These are phyloP conservation scores for Geotrupes spiniger DNA, from an alignment of 2,888 invertebrate species.

Conservation along the genomic window DNA sequence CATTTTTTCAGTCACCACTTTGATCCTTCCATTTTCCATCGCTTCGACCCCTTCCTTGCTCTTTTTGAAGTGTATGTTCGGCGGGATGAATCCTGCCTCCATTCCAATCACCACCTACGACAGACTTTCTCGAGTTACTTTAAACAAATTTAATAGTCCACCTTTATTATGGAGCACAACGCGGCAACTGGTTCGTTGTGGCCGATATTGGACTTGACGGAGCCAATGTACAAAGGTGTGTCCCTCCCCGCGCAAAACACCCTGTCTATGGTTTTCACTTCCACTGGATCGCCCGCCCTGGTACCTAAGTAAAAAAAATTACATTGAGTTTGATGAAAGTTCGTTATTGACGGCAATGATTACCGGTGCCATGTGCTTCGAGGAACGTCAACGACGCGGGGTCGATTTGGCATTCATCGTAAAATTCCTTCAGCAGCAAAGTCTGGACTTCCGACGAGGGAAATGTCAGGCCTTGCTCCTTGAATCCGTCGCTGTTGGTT, in stretches of 20 bases:
- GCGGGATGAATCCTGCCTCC: constrained; percentile 75
- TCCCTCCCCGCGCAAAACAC: constrained; percentile 72
- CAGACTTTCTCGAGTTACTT: no score
- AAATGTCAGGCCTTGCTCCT: constrained; percentile 46
- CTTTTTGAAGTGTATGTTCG: constrained; percentile 73
- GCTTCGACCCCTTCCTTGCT: constrained; percentile 56
- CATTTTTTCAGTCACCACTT: constrained; percentile 71
- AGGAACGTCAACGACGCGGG: constrained; percentile 72
- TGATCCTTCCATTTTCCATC: constrained; percentile 59
- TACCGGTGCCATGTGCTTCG: constrained; percentile 62
- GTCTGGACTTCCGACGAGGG: constrained; percentile 57
- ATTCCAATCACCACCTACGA: constrained; percentile 60
- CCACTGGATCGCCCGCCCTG: constrained; percentile 87
- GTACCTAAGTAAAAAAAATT: constrained; percentile 53
- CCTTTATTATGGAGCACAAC: constrained; percentile 78
- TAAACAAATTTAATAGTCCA: constrained; percentile 33
- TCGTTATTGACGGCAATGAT: no score
- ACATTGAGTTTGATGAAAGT: no score
- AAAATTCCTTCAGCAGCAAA: constrained; percentile 61
- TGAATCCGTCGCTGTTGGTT: constrained; percentile 46
- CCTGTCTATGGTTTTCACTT: constrained; percentile 77
- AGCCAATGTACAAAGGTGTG: constrained; percentile 79
- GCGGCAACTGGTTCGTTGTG: constrained; percentile 88
- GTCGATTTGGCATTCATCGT: constrained; percentile 66
- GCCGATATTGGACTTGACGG: constrained; percentile 92